Conservation (phyloP, 2,888 invertebrate species). For the Cantharis rufa region DNA sequence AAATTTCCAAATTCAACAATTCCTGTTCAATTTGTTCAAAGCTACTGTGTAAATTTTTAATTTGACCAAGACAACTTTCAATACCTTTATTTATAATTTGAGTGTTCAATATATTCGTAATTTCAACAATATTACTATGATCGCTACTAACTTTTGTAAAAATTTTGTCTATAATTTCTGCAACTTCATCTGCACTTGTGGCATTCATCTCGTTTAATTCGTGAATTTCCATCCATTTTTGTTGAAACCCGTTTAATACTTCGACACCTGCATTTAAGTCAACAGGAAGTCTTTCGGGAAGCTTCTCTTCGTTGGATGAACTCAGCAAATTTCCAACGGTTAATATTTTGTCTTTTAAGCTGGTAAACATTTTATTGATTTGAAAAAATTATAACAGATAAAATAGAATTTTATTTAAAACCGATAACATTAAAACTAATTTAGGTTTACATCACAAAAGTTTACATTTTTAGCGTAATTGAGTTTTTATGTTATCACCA, state of each 20-base stretch:
- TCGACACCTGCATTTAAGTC: slow-evolving; percentile 70
- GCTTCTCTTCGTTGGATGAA: slow-evolving; percentile 12
- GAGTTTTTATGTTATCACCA: neutral
- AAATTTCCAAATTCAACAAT: slow-evolving; percentile 67
- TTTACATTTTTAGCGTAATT: neutral
- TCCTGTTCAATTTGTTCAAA: slow-evolving; percentile 69
- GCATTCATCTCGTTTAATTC: slow-evolving; percentile 71
- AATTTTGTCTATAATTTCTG: slow-evolving; percentile 56
- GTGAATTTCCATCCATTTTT: slow-evolving; percentile 73
- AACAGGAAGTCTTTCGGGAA: slow-evolving; percentile 38
- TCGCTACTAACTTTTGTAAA: slow-evolving; percentile 41
- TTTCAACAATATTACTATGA: slow-evolving; percentile 45
- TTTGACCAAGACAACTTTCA: slow-evolving; percentile 59
- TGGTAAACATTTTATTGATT: slow-evolving; percentile 54
- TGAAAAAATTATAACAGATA: neutral
- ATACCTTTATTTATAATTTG: slow-evolving; percentile 54
- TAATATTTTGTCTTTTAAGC: slow-evolving; percentile 58
- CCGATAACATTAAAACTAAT: neutral
- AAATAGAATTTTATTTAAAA: neutral
- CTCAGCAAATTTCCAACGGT: slow-evolving; percentile 43
- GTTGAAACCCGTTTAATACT: slow-evolving; percentile 71
- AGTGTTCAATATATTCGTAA: slow-evolving; percentile 46
- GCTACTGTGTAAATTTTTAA: slow-evolving; percentile 61
- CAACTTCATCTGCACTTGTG: slow-evolving; percentile 61
- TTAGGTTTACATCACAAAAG: neutral